Evolutionary conservation across 2,888 invertebrate species (phyloP).

Genomic region (Metalampra italica): DNA sequence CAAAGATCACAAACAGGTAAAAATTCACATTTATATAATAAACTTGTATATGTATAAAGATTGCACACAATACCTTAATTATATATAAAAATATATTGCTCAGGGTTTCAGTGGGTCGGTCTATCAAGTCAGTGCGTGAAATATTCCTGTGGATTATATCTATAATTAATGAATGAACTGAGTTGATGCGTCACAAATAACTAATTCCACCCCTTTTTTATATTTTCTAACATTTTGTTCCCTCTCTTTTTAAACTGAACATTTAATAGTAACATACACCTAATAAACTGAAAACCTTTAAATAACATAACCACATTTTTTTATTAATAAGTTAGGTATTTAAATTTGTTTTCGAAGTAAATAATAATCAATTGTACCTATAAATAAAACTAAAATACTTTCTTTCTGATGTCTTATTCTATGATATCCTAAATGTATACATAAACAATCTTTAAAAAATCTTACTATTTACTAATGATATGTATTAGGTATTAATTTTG

Average conservation of each 20-base stretch:
- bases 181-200: background rate
- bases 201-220: constrained; percentile 1
- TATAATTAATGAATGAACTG: background rate
- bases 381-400: constrained; percentile 36
- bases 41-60: constrained; percentile 43
- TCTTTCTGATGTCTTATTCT: constrained; percentile 42
- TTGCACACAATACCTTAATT: constrained; percentile 66
- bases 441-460: constrained; percentile 70
- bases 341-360: constrained; percentile 13
- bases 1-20: constrained; percentile 65
- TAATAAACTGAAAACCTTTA: constrained; percentile 14
- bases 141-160: constrained; percentile 11
- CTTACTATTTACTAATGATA: constrained; percentile 64
- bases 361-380: constrained; percentile 19
- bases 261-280: constrained; percentile 10
- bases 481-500: constrained; percentile 46
- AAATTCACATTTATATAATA: constrained; percentile 65
- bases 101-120: constrained; percentile 69
- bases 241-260: constrained; percentile 32
- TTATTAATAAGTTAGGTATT: constrained; percentile 17
- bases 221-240: constrained; percentile 28
- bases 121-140: constrained; percentile 66
- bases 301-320: constrained; percentile 9
- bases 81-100: constrained; percentile 77
- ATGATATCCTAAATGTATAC: constrained; percentile 61